These are phyloP conservation scores for Hippoglossus hippoglossus DNA, from an alignment of 2,797 vertebrate genomes.

Conservation along the genomic window DNA sequence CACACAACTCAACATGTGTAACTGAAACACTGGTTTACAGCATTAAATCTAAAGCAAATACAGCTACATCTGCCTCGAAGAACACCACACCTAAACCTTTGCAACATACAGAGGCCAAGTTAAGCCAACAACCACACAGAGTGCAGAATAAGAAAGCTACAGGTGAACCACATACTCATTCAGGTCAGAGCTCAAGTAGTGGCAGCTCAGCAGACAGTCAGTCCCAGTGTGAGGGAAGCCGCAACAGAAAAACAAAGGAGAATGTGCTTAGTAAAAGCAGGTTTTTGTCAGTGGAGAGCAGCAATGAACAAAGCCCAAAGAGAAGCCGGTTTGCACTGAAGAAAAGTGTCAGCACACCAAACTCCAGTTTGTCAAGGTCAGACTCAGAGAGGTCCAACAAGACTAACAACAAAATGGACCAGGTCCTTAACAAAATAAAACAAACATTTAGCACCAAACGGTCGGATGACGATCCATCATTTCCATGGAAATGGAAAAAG, in stretches of 20 bases:
- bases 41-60: conserved; percentile 56
- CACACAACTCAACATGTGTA: conserved; percentile 45
- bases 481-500: conserved; percentile 68
- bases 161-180: conserved; percentile 32
- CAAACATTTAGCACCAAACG: conserved; percentile 74
- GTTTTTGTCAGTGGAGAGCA: conserved; percentile 62
- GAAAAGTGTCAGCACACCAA: conserved; percentile 70
- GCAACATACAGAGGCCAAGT: conserved; percentile 46
- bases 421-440: conserved; percentile 76
- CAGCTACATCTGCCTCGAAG: conserved; percentile 23
- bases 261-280: conserved; percentile 59
- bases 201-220: conserved; percentile 55
- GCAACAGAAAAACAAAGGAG: conserved; percentile 48
- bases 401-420: conserved; percentile 76
- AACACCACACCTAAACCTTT: conserved; percentile 44
- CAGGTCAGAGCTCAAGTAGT: conserved; percentile 57
- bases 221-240: conserved; percentile 23
- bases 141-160: conserved; percentile 32
- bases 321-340: conserved; percentile 70
- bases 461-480: conserved; percentile 63
- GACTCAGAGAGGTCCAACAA: conserved; percentile 61
- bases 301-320: conserved; percentile 68
- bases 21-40: conserved; percentile 74
- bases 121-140: conserved; percentile 43
- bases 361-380: conserved; percentile 50